Conservation (phyloP, 2,113 vertebrate species). For the Ammodytes dubius region DNA sequence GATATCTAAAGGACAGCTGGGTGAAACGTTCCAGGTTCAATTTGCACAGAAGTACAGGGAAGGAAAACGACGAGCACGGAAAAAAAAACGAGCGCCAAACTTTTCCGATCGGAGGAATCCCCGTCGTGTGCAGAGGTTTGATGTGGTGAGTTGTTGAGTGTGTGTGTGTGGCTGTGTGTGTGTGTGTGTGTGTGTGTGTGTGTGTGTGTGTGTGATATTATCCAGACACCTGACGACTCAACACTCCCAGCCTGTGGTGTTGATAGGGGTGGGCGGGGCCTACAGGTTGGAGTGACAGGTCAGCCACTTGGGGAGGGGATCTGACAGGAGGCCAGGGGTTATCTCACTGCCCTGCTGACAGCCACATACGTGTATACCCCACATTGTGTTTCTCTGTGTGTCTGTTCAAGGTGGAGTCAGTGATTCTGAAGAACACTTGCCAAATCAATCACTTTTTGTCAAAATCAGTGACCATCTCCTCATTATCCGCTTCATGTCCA, state of each 20-base stretch:
- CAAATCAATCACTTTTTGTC: too few relatives aligned
- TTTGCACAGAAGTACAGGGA: neutral
- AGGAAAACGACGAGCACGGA: neutral
- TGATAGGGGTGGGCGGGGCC: constrained; percentile 55
- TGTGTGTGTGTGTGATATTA: constrained; percentile 37
- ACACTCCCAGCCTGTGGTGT: constrained; percentile 53
- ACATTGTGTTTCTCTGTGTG: too few relatives aligned
- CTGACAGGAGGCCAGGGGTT: constrained; percentile 58
- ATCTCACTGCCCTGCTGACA: constrained; percentile 67
- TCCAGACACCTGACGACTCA: constrained; percentile 71
- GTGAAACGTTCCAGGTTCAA: constrained; percentile 37
- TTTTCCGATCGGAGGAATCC: constrained; percentile 7
- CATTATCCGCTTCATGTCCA: too few relatives aligned
- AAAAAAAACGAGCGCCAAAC: constrained; percentile 1
- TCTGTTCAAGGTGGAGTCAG: too few relatives aligned
- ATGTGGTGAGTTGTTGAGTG: neutral
- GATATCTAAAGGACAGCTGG: constrained; percentile 39
- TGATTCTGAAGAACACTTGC: too few relatives aligned
- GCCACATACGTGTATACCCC: neutral
- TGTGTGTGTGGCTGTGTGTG: constrained; percentile 11
- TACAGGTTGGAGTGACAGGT: constrained; percentile 56
- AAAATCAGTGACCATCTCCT: too few relatives aligned
- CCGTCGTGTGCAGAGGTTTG: neutral
- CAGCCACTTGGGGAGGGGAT: constrained; percentile 48
- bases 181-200: neutral